A percentile compares a stretch with the other conserved stretches of the same genome.
Evolutionary conservation across 2,888 invertebrate genomes (phyloP).

Genomic region (Brenthis hecate): DNA sequence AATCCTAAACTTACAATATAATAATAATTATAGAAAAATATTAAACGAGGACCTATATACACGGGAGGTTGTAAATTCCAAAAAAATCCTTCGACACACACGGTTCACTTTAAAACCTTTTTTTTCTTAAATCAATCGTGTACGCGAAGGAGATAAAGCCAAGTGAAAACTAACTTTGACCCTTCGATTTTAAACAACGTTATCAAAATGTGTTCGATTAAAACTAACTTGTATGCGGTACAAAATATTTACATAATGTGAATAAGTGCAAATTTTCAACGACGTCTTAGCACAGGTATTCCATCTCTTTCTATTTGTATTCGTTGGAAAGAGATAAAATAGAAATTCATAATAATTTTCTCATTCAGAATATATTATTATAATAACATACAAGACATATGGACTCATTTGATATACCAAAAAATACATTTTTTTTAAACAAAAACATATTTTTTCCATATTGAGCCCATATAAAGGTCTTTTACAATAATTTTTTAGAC

Average conservation of each 20-base stretch:
- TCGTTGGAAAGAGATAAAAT: neutral
- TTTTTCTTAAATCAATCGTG: neutral
- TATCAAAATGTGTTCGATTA: conserved; percentile 49
- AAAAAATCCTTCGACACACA: conserved; percentile 14
- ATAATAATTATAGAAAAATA: conserved; percentile 47
- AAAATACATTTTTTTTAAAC: no score
- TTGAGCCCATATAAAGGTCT: no score
- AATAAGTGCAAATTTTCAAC: conserved; percentile 13
- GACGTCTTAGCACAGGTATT: conserved; percentile 1
- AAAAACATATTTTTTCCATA: no score
- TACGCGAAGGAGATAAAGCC: conserved; percentile 24
- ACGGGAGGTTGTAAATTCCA: conserved; percentile 35
- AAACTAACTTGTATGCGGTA: conserved; percentile 43
- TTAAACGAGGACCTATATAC: conserved; percentile 46
- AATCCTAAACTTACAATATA: conserved; percentile 33
- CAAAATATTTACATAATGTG: conserved; percentile 49
- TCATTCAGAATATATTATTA: no score
- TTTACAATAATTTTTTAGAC: no score
- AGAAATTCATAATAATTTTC: no score
- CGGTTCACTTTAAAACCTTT: neutral
- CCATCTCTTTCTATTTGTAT: conserved; percentile 10
- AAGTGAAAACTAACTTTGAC: conserved; percentile 17
- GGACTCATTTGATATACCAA: no score
- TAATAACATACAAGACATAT: no score
- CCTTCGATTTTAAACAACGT: conserved; percentile 44